A percentile compares a stretch with the other conserved stretches of the same genome.
Evolutionary conservation across 2,888 invertebrate species (phyloP).

Genomic region (Agrotis segetum): DNA sequence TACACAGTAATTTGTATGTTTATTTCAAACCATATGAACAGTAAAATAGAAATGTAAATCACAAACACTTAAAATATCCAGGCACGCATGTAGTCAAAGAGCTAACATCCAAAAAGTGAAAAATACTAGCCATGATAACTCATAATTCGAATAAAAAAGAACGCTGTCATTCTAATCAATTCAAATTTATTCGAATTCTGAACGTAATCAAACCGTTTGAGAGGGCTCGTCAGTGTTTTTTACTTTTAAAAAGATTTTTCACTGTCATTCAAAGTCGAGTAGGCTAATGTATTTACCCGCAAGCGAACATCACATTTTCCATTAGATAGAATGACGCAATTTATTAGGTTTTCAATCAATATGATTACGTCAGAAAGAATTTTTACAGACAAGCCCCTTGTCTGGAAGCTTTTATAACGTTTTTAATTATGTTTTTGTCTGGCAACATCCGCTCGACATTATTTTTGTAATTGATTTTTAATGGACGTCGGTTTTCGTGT

Average conservation of each 20-base stretch:
- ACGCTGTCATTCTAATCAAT: constrained; percentile 30
- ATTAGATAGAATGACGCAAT: constrained; percentile 54
- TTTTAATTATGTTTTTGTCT: constrained; percentile 30
- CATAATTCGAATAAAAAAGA: constrained; percentile 16
- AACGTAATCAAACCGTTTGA: constrained; percentile 41
- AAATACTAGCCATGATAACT: constrained; percentile 8
- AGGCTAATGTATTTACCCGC: constrained; percentile 56
- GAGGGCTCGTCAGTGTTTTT: constrained; percentile 17
- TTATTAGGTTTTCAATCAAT: constrained; percentile 49
- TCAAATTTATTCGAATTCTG: constrained; percentile 47
- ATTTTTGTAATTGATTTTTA: constrained; percentile 7
- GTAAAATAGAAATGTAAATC: not conserved
- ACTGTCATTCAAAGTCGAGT: constrained; percentile 45
- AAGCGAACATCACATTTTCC: constrained; percentile 45
- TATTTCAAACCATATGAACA: no score
- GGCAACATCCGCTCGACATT: constrained; percentile 1
- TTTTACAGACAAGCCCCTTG: constrained; percentile 31
- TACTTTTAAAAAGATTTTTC: constrained; percentile 36
- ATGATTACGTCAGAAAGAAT: constrained; percentile 44
- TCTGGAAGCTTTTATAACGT: constrained; percentile 43
- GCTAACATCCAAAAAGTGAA: not conserved
- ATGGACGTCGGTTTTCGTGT: constrained; percentile 15
- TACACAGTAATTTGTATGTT: not conserved
- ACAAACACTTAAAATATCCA: not conserved
- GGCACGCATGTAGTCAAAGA: not conserved